Base-by-base conservation (phyloP, 2,888 invertebrate species). In the Drosophila nr. fundita region DNA sequence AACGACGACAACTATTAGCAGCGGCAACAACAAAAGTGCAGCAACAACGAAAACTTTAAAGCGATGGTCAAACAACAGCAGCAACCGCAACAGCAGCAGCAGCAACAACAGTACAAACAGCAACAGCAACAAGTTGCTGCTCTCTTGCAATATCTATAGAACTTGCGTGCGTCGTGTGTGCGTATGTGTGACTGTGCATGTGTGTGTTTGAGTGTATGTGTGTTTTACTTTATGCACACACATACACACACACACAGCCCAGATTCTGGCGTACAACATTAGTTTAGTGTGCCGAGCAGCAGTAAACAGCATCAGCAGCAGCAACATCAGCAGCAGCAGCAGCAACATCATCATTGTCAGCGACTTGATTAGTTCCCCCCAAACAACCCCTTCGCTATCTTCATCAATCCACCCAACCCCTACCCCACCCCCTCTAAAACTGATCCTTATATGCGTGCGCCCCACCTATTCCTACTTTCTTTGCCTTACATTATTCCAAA, bases 321-420 rank as follows among this genome's bases (percentile, higher is more conserved):
- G 30, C 66, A 61, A 30, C 66, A 65, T 29, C 76, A 73, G 68
- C 76, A 74, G 72, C 82, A 82, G 78, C 87, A 78, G 76, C 85
- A 87, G 89, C 87, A 87, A 90, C 87, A 87, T 87, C 90, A 87
- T 87, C 87, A 87, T 87, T 87, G 89, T 87, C 87, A 87, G 83
- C 86, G 86, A 85, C 90, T 77, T 76, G 71, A 75, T 29, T 50
- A 42, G 42, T 29, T 57, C 30, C 21, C 59, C 62, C 69, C 60
- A 64, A 58, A 50, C 48, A 52, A 40, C 40, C 49, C 57, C 48
- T 48, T 53, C 36, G 52, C 21, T 49, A 34, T 49, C 21, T 38
- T 54, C 50, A 59, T 24, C 5, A 11, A n/a, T 50, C 11, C 11
- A 10, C n/a, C 3, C 29, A 10, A 15, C 2, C 40, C 52, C 27